Evolutionary conservation across 1,140 invertebrate species (phyloP).

Genomic region (Globodera ellingtonae): DNA sequence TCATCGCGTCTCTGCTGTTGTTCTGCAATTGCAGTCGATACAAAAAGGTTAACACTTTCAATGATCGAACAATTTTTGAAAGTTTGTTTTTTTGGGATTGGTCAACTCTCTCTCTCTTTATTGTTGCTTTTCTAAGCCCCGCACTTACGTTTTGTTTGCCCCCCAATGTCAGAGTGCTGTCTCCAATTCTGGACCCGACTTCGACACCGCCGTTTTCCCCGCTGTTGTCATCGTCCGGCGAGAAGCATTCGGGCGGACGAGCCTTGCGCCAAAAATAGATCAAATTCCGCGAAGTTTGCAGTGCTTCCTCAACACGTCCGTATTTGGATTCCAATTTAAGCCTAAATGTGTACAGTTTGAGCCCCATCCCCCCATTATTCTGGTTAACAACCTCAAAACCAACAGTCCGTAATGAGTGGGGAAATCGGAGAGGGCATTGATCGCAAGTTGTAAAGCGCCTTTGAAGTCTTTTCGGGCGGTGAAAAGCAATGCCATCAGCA

Average conservation of each 20-base stretch:
- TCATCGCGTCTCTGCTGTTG: conserved; percentile 48
- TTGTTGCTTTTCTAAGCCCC: no score
- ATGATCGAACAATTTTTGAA: no score
- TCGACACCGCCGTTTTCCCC: conserved; percentile 20
- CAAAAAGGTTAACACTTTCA: no score
- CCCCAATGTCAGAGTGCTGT: conserved; percentile 11
- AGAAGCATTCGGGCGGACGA: conserved; percentile 16
- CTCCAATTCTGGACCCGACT: conserved; percentile 12
- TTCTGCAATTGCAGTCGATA: conserved; percentile 20
- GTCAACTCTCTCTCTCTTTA: no score
- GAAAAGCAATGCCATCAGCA: conserved; percentile 62
- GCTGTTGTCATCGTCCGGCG: conserved; percentile 22
- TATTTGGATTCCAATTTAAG: conserved; percentile 60
- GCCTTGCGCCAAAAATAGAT: conserved; percentile 54
- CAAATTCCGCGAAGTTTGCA: conserved; percentile 56
- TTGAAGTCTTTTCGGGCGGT: conserved; percentile 61
- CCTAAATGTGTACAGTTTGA: neutral
- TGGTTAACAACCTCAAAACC: conserved; percentile 47
- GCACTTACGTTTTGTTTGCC: neutral
- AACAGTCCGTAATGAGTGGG: conserved; percentile 63
- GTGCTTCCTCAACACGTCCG: conserved; percentile 56
- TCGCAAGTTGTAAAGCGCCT: conserved; percentile 56
- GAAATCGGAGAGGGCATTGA: conserved; percentile 57
- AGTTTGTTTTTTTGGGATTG: no score
- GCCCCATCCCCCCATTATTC: no score